phyloP scores from a whole-genome alignment of 2,888 invertebrate genomes.

The Conistra vaccinii region DNA sequence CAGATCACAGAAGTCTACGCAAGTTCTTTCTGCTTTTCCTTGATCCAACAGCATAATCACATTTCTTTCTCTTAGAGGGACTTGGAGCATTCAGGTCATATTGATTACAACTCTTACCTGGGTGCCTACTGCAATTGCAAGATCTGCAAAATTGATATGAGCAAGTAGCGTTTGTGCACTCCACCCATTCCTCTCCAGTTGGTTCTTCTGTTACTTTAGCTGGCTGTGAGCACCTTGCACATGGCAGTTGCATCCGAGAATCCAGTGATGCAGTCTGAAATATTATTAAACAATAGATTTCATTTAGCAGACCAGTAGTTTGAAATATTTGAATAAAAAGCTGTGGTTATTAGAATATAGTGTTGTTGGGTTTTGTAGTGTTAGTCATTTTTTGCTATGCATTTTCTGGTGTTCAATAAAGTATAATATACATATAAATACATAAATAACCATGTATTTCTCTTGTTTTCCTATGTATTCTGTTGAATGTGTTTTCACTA shows the following conservation, averaged over 20 bases:
- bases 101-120: conserved; percentile 83
- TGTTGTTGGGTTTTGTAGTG: no score
- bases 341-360: background rate
- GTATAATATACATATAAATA: no score
- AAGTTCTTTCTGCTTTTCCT: conserved; percentile 86
- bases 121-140: conserved; percentile 85
- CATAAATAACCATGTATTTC: background rate
- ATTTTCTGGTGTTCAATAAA: no score
- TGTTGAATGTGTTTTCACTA: background rate
- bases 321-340: background rate
- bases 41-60: conserved; percentile 80
- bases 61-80: conserved; percentile 87
- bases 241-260: conserved; percentile 80
- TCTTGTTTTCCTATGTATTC: background rate
- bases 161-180: conserved; percentile 88
- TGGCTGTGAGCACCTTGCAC: conserved; percentile 84
- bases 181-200: conserved; percentile 89
- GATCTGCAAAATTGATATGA: conserved; percentile 89
- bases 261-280: conserved; percentile 86
- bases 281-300: conserved; percentile 5
- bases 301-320: background rate
- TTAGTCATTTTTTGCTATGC: no score
- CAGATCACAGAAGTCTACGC: conserved; percentile 81
- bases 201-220: conserved; percentile 85
- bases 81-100: conserved; percentile 87